These are phyloP conservation scores for Mus pahari DNA, from an alignment of 2,113 vertebrate species.

Conservation along the genomic window DNA sequence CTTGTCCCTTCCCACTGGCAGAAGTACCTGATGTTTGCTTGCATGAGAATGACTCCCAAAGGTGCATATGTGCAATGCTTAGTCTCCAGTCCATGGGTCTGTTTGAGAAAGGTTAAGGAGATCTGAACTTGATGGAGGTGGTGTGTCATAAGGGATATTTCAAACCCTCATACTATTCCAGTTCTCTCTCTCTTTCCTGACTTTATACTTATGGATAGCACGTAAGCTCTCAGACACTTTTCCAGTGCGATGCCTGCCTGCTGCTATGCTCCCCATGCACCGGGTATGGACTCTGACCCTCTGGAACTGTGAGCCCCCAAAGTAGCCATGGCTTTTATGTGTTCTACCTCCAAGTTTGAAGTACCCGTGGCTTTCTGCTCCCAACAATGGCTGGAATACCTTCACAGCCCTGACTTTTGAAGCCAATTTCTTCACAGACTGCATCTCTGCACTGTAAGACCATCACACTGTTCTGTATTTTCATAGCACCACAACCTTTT, in stretches of 20 bases:
- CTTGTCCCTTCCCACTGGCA: neutral
- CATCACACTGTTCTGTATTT: neutral
- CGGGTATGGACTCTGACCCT: neutral
- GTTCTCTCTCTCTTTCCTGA: neutral
- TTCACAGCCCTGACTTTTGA: neutral
- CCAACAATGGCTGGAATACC: neutral
- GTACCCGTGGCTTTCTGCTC: neutral
- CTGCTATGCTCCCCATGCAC: neutral
- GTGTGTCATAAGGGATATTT: neutral
- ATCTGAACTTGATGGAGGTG: neutral
- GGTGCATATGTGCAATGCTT: neutral
- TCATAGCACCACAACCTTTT: neutral
- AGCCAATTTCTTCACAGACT: neutral
- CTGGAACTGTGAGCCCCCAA: neutral
- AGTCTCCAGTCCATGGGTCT: neutral
- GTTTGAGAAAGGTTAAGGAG: neutral
- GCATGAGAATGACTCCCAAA: neutral
- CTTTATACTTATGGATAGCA: neutral
- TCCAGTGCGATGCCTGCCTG: neutral
- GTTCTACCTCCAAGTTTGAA: neutral
- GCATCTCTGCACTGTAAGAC: neutral
- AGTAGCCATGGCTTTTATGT: neutral
- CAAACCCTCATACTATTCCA: neutral
- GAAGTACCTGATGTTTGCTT: neutral
- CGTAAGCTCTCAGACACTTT: neutral